Evolutionary conservation across 2,797 vertebrate genomes (phyloP).

Genomic region (Columba guinea): DNA sequence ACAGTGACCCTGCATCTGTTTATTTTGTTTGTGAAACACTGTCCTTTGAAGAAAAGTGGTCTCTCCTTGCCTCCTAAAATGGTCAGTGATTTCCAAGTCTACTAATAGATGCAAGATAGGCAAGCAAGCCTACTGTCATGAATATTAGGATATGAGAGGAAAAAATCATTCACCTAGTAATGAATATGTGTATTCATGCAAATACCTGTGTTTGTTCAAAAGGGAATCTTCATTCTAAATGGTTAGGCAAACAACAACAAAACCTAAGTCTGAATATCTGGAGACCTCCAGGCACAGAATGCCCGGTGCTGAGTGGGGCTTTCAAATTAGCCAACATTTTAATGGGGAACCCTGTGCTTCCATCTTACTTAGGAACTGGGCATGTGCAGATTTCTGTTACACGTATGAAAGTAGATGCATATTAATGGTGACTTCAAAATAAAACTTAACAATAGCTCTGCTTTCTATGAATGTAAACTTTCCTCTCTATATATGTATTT

Average conservation of each 20-base stretch:
- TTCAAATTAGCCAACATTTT: not conserved
- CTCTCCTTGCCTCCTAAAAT: not conserved
- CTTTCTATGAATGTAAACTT: too few species aligned
- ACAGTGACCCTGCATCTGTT: not conserved
- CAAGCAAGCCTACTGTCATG: not conserved
- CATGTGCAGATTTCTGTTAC: accelerated
- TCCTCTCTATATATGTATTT: not conserved
- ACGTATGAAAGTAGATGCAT: not conserved
- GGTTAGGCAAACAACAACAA: not conserved
- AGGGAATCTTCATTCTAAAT: not conserved
- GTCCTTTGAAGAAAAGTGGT: accelerated
- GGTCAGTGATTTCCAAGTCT: not conserved
- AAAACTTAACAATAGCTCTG: too few species aligned
- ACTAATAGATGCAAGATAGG: accelerated
- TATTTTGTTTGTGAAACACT: not conserved
- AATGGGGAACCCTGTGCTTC: not conserved
- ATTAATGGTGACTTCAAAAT: too few species aligned
- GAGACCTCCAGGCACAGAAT: accelerated
- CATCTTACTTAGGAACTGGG: not conserved
- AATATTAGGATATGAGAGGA: not conserved
- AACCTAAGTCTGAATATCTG: not conserved
- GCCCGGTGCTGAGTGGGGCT: not conserved
- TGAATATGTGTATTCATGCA: not conserved
- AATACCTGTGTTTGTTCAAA: not conserved
- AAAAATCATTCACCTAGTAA: not conserved